These are phyloP conservation scores for Parnassius mnemosyne DNA, from an alignment of 2,888 invertebrate genomes.

Conservation along the genomic window DNA sequence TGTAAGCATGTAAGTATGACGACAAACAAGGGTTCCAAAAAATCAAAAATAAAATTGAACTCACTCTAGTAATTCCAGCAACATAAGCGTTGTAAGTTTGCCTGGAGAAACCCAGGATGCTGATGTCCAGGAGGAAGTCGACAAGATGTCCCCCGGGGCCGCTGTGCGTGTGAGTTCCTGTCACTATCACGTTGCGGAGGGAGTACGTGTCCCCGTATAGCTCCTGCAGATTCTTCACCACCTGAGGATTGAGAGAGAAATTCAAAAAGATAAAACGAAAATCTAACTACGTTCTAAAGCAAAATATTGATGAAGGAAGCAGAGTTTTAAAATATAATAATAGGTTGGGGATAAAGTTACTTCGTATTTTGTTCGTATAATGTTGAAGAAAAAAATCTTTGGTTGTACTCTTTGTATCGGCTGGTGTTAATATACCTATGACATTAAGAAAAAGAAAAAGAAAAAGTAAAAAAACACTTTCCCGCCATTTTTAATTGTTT, in stretches of 20 bases:
- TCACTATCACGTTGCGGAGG: constrained; percentile 90
- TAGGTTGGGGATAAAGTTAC: too few species aligned
- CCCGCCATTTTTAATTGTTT: too few species aligned
- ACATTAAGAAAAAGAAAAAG: too few species aligned
- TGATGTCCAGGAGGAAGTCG: constrained; percentile 91
- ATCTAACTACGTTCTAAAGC: too few species aligned
- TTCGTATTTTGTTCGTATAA: too few species aligned
- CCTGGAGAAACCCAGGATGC: constrained; percentile 87
- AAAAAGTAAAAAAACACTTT: too few species aligned
- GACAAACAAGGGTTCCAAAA: neutral
- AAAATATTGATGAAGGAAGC: too few species aligned
- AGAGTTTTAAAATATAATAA: too few species aligned
- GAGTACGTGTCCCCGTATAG: constrained; percentile 86
- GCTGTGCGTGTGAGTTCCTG: constrained; percentile 95
- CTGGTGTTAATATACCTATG: too few species aligned
- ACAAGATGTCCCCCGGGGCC: constrained; percentile 93
- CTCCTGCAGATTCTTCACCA: constrained; percentile 84
- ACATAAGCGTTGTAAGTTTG: constrained; percentile 71
- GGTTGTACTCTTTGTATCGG: too few species aligned
- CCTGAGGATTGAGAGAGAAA: constrained; percentile 70
- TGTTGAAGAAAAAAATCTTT: too few species aligned
- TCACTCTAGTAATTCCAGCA: constrained; percentile 67
- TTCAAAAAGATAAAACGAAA: neutral
- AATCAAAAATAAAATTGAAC: constrained; percentile 25
- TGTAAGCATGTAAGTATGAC: too few species aligned